Conservation (phyloP, 2,888 invertebrate species). For the Trichogramma evanescens region DNA sequence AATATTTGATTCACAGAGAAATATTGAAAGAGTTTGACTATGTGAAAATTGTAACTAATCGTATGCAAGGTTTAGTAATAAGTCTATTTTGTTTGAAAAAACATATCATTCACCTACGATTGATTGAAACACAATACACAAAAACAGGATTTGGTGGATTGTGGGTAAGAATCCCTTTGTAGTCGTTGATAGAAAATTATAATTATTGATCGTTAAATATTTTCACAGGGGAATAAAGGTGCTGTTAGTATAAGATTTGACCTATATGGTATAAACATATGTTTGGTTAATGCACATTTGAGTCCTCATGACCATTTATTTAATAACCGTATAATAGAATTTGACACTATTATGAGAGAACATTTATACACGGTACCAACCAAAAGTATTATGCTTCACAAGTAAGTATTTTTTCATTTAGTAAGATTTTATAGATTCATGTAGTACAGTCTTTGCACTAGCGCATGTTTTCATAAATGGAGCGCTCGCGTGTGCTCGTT, state of each 20-base stretch:
- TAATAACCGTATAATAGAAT: constrained; percentile 80
- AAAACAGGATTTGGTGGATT: constrained; percentile 85
- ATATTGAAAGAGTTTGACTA: constrained; percentile 63
- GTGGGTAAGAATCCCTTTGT: constrained; percentile 63
- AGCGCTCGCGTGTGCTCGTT: too few species aligned
- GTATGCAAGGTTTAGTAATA: constrained; percentile 77
- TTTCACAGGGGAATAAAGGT: constrained; percentile 86
- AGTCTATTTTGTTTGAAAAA: constrained; percentile 70
- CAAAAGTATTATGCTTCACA: constrained; percentile 44
- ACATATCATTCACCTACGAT: constrained; percentile 73
- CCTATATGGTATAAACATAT: constrained; percentile 80
- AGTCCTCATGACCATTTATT: constrained; percentile 82
- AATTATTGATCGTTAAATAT: constrained; percentile 1
- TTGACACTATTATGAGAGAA: constrained; percentile 75
- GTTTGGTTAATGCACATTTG: constrained; percentile 83
- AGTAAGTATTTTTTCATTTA: constrained; percentile 89
- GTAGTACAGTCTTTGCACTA: neutral
- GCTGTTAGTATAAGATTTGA: constrained; percentile 82
- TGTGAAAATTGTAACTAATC: constrained; percentile 70
- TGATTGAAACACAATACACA: constrained; percentile 81
- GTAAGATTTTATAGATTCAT: constrained; percentile 46
- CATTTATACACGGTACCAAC: constrained; percentile 73
- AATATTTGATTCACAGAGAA: constrained; percentile 49
- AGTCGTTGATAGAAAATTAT: neutral
- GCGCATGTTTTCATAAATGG: too few species aligned